A percentile compares a stretch with the other conserved stretches of the same genome.
These are phyloP conservation scores for Abramis brama DNA, from an alignment of 2,113 vertebrate species.

Conservation along the genomic window DNA sequence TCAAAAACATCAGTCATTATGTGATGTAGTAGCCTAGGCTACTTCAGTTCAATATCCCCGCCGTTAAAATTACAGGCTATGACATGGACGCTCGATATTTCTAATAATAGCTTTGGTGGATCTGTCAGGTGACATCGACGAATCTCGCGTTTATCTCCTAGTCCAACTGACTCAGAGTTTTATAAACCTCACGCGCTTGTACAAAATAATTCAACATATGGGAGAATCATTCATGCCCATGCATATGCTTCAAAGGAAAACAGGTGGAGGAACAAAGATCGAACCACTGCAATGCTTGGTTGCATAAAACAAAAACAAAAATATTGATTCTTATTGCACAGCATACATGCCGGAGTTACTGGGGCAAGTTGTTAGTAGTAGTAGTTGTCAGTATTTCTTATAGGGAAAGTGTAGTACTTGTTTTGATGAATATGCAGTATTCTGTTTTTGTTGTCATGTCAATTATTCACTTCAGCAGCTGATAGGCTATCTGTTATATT, in stretches of 20 bases:
- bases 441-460: too few species aligned
- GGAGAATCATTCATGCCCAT: not conserved
- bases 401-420: not conserved
- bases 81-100: not conserved
- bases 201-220: not conserved
- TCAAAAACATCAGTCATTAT: not conserved
- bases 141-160: not conserved
- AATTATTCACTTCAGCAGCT: too few species aligned
- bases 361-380: not conserved
- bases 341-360: not conserved
- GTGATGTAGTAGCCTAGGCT: not conserved
- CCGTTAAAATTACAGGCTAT: not conserved
- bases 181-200: not conserved
- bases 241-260: not conserved
- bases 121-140: not conserved
- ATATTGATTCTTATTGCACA: not conserved
- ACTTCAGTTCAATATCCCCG: not conserved
- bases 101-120: slow-evolving; percentile 2
- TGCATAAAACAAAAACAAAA: not conserved
- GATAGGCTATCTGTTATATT: too few species aligned
- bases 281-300: not conserved
- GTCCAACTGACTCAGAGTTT: not conserved
- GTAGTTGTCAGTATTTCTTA: not conserved
- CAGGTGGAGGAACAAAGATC: not conserved
- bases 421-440: not conserved